Conservation (phyloP, 2,113 vertebrate genomes). For the Ariopsis seemanni region DNA sequence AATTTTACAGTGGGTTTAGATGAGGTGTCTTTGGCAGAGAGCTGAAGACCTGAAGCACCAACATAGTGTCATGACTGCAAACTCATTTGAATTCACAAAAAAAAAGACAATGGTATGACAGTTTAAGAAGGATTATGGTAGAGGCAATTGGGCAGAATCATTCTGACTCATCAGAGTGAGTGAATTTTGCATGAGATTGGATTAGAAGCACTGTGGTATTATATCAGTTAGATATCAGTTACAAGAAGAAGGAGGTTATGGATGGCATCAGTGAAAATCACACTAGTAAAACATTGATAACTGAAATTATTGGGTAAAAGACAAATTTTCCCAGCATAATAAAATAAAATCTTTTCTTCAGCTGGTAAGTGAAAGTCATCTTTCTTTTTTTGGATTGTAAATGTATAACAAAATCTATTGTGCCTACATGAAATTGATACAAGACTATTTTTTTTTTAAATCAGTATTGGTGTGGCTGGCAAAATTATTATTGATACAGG, state of each 20-base stretch:
- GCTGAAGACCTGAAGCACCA: neutral
- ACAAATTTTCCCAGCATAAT: neutral
- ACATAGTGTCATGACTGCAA: neutral
- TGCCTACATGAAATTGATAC: neutral
- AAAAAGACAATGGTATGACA: neutral
- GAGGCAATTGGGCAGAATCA: neutral
- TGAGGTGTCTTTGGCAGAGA: neutral
- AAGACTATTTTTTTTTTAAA: neutral
- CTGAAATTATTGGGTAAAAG: neutral
- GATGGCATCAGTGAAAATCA: neutral
- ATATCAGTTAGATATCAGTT: constrained; percentile 1
- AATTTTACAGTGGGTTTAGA: neutral
- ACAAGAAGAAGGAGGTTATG: neutral
- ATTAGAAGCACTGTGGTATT: neutral
- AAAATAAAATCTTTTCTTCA: neutral
- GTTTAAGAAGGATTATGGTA: neutral
- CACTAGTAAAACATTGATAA: neutral
- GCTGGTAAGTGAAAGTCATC: neutral
- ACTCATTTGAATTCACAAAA: constrained; percentile 1
- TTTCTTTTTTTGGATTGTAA: neutral
- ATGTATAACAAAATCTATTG: neutral
- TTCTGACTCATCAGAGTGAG: neutral
- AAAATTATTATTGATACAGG: neutral
- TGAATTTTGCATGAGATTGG: neutral
- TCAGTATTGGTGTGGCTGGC: neutral